Percentiles rank a stretch among this genome's conserved stretches.
Conservation (phyloP, 2,888 invertebrate genomes). For the Copidosoma aretas region DNA sequence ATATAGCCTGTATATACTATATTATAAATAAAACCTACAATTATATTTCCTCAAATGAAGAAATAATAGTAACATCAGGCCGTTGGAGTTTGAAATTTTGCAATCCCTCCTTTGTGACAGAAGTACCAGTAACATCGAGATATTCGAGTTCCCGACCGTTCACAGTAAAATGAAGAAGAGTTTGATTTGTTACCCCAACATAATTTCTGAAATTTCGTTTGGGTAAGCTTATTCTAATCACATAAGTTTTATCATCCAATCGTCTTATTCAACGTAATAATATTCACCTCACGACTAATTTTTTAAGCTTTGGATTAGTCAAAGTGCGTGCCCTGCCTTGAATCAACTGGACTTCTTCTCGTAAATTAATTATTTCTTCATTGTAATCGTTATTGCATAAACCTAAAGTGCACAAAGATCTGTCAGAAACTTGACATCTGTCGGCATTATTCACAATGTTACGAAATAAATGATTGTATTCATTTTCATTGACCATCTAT, state of each 20-base stretch:
- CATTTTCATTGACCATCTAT: constrained; percentile 31
- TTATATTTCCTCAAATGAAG: constrained; percentile 54
- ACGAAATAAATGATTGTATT: constrained; percentile 20
- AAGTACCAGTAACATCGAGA: constrained; percentile 74
- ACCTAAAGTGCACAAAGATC: constrained; percentile 57
- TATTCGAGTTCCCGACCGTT: constrained; percentile 68
- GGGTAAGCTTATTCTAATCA: background rate
- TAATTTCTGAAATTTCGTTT: constrained; percentile 65
- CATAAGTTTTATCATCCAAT: too few relatives aligned
- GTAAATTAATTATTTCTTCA: constrained; percentile 50
- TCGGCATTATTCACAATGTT: constrained; percentile 42
- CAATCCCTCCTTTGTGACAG: constrained; percentile 69
- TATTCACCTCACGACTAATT: constrained; percentile 57
- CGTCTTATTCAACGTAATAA: background rate
- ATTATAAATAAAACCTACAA: constrained; percentile 21
- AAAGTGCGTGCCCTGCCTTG: constrained; percentile 52
- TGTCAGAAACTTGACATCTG: constrained; percentile 52
- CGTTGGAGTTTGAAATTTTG: constrained; percentile 68
- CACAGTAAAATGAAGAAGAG: constrained; percentile 68
- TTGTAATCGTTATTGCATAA: constrained; percentile 48
- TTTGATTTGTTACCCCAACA: constrained; percentile 69
- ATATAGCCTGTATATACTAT: background rate
- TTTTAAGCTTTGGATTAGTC: constrained; percentile 57
- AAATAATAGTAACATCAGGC: constrained; percentile 64
- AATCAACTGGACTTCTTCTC: constrained; percentile 48